Evolutionary conservation across 2,113 vertebrate species (phyloP), one percentile per base, ranked within the genome.

Genomic region (Callocephalon fimbriatum): DNA sequence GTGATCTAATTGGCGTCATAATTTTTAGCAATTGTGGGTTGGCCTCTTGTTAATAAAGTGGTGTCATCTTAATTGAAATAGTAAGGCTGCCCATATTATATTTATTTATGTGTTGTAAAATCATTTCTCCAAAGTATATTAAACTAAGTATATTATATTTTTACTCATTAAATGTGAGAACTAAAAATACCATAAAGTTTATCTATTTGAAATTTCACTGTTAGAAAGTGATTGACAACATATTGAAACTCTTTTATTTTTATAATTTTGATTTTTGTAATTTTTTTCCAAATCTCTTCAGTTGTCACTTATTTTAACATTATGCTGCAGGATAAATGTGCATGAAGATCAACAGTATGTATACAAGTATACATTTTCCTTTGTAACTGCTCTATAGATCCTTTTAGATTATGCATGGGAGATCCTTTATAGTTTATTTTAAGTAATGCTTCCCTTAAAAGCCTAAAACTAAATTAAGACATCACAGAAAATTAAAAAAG

Each of bases 311-410:
- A 97, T 98, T 98, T 97, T 98, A 97, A 98, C 94, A 85, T 98
- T 98, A 72, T 97, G 98, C 98, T 98, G 97, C 98, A 98, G 98
- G 97, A 98, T 97, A 97, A 97, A 97, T 96, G 93, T 98, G 77
- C 97, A 95, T 96, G 98, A 97, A 96, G 97, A 98, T 89, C 95
- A 95, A 97, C 97, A 98, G 98, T 98, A 98, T 97, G 98, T 98
- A 98, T 97, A 94, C n/a, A 71, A 95, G 9, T 85, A 67, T 58
- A 89, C 44, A 88, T 27, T 91, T 45, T 83, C 58, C 37, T 50
- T 91, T 90, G 27, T 95, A 71, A 59, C 84, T 84, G 86, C 94
- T 94, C 10, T 50, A 4, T 93, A 97, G 97, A 96, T 90, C 74
- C 92, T 81, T 85, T 23, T 81, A 96, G 96, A 97, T 72, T 97